Evolutionary conservation across 2,888 invertebrate genomes (phyloP).

Genomic region (Blomia tropicalis): DNA sequence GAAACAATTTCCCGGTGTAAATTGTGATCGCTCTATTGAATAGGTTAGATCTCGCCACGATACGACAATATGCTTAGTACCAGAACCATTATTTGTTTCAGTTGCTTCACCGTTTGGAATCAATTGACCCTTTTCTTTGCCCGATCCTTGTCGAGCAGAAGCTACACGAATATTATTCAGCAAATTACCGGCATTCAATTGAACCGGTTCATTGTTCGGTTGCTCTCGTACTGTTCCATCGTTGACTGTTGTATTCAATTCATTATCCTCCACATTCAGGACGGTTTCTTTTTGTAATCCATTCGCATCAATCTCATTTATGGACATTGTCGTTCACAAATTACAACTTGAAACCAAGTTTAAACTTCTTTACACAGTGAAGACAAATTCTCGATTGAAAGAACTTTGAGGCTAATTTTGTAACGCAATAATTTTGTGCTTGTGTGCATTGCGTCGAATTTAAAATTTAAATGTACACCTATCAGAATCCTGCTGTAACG

Average conservation of each 20-base stretch:
- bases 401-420: no score
- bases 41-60: constrained; percentile 21
- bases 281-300: no score
- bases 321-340: no score
- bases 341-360: no score
- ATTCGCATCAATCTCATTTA: neutral
- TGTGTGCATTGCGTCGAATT: no score
- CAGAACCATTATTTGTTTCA: neutral
- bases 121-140: neutral
- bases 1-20: neutral
- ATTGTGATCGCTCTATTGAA: neutral
- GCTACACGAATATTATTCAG: constrained; percentile 4
- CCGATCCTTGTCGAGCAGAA: neutral
- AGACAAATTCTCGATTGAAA: no score
- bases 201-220: neutral
- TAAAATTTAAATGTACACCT: no score
- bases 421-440: no score
- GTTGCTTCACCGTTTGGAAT: neutral
- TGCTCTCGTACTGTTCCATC: neutral
- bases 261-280: constrained; percentile 1
- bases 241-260: neutral
- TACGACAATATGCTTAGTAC: neutral
- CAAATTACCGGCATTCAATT: neutral
- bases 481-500: no score
- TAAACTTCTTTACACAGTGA: no score